These are phyloP conservation scores for Nematopogon swammerdamellus DNA, from an alignment of 2,888 invertebrate species.

Conservation along the genomic window DNA sequence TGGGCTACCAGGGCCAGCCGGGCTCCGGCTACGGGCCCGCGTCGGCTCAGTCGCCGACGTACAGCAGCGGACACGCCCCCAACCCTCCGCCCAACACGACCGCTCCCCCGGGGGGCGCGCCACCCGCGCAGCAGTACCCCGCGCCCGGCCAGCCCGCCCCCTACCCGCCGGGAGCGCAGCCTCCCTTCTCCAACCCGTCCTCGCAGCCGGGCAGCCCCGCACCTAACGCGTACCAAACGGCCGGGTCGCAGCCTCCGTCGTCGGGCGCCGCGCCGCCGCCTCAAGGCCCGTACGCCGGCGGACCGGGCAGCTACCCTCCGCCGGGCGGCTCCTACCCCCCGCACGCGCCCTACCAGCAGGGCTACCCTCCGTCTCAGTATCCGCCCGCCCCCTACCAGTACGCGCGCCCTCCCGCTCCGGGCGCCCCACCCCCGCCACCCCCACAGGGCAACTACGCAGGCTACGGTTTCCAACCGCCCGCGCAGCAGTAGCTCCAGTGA, in stretches of 20 bases:
- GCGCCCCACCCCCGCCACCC: constrained; percentile 68
- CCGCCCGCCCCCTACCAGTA: constrained; percentile 57
- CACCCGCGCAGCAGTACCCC: constrained; percentile 63
- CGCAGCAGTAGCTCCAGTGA: constrained; percentile 59
- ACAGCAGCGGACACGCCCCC: constrained; percentile 59
- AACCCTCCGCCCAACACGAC: constrained; percentile 43
- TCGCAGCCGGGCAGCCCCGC: constrained; percentile 52
- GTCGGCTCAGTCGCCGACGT: constrained; percentile 61
- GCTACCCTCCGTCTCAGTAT: constrained; percentile 51
- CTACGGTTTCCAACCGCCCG: constrained; percentile 77
- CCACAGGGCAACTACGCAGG: constrained; percentile 73
- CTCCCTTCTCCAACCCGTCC: constrained; percentile 54
- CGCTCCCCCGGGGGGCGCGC: constrained; percentile 44
- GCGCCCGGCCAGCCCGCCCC: constrained; percentile 61
- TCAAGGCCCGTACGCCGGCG: constrained; percentile 53
- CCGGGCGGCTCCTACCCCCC: constrained; percentile 45
- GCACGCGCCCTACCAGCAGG: constrained; percentile 48
- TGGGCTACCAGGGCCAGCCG: constrained; percentile 57
- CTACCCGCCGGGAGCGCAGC: constrained; percentile 60
- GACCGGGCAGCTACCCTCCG: constrained; percentile 46
- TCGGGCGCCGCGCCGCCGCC: constrained; percentile 56
- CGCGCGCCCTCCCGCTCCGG: constrained; percentile 58
- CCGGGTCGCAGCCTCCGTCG: constrained; percentile 24
- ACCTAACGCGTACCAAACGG: constrained; percentile 10
- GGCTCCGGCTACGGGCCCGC: constrained; percentile 61